Percentiles rank a stretch among this genome's conserved stretches.
Conservation (phyloP, 1,140 invertebrate genomes). For the Bombus confusus region DNA sequence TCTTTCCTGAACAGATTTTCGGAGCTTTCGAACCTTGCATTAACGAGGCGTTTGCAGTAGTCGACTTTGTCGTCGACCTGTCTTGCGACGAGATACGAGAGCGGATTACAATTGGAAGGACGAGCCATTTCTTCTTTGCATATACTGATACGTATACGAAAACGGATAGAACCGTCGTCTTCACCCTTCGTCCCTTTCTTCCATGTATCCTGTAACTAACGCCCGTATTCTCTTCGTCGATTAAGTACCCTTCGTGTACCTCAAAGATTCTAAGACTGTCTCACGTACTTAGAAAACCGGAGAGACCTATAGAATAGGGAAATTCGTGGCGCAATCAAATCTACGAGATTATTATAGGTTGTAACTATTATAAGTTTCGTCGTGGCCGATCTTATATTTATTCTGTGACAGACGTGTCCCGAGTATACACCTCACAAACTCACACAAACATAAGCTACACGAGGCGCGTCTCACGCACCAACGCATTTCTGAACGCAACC, state of each 20-base stretch:
- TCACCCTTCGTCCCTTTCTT: slow-evolving; percentile 64
- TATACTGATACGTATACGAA: slow-evolving; percentile 27
- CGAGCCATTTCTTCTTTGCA: slow-evolving; percentile 75
- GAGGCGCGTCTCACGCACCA: slow-evolving; percentile 39
- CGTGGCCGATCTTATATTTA: slow-evolving; percentile 49
- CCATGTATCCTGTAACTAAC: slow-evolving; percentile 52
- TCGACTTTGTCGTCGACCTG: slow-evolving; percentile 81
- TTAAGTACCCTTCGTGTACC: not conserved
- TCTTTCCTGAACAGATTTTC: slow-evolving; percentile 92
- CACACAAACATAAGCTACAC: slow-evolving; percentile 23
- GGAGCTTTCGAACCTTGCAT: slow-evolving; percentile 85
- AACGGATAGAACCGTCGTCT: slow-evolving; percentile 30
- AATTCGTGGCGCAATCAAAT: slow-evolving; percentile 20
- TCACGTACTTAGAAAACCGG: not conserved
- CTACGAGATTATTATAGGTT: slow-evolving; percentile 29
- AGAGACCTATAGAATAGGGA: not conserved
- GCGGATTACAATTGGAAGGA: slow-evolving; percentile 80
- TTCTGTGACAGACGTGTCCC: slow-evolving; percentile 48
- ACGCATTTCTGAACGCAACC: slow-evolving; percentile 25
- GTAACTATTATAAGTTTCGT: slow-evolving; percentile 36
- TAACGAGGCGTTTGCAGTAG: slow-evolving; percentile 84
- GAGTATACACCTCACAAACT: slow-evolving; percentile 21
- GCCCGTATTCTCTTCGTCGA: slow-evolving; percentile 25
- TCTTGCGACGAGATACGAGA: slow-evolving; percentile 81
- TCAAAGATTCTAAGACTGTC: not conserved